These are phyloP conservation scores for Tetragonula clypearis DNA, from an alignment of 1,140 invertebrate species.

Conservation along the genomic window DNA sequence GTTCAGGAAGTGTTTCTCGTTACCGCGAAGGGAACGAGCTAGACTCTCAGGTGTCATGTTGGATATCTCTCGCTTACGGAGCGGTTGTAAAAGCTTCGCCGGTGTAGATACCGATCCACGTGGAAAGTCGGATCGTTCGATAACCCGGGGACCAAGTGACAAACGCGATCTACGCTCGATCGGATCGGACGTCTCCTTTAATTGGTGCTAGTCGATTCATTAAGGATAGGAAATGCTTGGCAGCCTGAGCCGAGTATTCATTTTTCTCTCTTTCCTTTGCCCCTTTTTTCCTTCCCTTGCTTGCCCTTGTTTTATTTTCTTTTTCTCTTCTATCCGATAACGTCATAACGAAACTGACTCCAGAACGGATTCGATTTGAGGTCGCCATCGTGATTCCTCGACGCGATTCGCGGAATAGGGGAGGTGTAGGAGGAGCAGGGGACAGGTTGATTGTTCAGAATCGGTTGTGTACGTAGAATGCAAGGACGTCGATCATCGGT, in stretches of 20 bases:
- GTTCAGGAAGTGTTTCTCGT: constrained; percentile 53
- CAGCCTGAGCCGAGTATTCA: background rate
- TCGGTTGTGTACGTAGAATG: constrained; percentile 9
- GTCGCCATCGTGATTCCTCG: constrained; percentile 8
- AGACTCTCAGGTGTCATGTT: constrained; percentile 33
- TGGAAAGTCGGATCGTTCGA: constrained; percentile 46
- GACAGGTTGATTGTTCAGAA: background rate
- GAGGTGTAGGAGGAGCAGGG: background rate
- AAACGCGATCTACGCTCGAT: constrained; percentile 50
- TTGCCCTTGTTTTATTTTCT: background rate
- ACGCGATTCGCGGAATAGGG: constrained; percentile 1
- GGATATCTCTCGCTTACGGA: constrained; percentile 38
- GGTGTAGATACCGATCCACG: constrained; percentile 40
- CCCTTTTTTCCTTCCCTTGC: background rate
- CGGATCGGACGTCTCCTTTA: constrained; percentile 52
- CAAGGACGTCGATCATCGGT: constrained; percentile 35
- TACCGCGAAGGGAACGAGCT: constrained; percentile 28
- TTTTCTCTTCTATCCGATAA: background rate
- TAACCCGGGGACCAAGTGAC: constrained; percentile 48
- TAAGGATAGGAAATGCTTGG: constrained; percentile 41
- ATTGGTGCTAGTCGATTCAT: constrained; percentile 50
- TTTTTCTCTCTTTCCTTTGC: background rate
- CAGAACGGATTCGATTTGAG: constrained; percentile 11
- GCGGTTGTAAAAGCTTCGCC: constrained; percentile 34
- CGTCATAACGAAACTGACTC: background rate